Percentiles rank a stretch among this genome's conserved stretches.
Evolutionary conservation across 2,113 vertebrate species (phyloP).

Genomic region (Erythrolamprus reginae): DNA sequence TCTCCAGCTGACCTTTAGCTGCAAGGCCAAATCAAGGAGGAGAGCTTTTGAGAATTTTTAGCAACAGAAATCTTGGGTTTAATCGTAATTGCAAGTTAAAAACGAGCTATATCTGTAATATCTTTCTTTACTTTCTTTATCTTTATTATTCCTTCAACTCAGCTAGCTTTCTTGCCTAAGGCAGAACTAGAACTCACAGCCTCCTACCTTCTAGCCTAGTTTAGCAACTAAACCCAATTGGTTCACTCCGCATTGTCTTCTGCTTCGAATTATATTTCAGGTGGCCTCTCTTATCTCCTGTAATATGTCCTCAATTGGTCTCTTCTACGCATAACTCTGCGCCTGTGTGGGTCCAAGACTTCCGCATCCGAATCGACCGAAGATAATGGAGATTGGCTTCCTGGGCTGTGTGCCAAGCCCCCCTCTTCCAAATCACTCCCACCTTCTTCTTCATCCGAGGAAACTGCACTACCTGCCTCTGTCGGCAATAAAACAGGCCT

Average conservation of each 20-base stretch:
- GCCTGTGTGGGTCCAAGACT: too few relatives aligned
- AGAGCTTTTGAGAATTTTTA: background rate
- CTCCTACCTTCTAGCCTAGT: background rate
- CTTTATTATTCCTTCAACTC: fast-evolving
- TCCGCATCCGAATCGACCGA: too few relatives aligned
- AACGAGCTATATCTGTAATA: background rate
- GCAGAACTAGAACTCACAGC: background rate
- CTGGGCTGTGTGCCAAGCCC: too few relatives aligned
- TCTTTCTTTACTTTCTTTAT: background rate
- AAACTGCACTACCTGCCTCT: too few relatives aligned
- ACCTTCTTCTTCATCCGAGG: too few relatives aligned
- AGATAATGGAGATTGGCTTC: too few relatives aligned
- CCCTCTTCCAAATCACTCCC: too few relatives aligned
- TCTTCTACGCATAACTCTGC: too few relatives aligned
- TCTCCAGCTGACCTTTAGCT: background rate
- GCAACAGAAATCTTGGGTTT: background rate
- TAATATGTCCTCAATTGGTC: too few relatives aligned
- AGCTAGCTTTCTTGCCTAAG: background rate
- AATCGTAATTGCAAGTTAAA: background rate
- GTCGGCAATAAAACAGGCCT: too few relatives aligned
- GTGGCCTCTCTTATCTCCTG: too few relatives aligned
- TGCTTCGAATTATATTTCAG: background rate
- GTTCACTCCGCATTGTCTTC: background rate
- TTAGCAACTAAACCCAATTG: background rate
- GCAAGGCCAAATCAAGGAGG: background rate